Evolutionary conservation across 2,888 invertebrate genomes (phyloP), one percentile per base, ranked within the genome.

Genomic region (Scotopteryx bipunctaria): DNA sequence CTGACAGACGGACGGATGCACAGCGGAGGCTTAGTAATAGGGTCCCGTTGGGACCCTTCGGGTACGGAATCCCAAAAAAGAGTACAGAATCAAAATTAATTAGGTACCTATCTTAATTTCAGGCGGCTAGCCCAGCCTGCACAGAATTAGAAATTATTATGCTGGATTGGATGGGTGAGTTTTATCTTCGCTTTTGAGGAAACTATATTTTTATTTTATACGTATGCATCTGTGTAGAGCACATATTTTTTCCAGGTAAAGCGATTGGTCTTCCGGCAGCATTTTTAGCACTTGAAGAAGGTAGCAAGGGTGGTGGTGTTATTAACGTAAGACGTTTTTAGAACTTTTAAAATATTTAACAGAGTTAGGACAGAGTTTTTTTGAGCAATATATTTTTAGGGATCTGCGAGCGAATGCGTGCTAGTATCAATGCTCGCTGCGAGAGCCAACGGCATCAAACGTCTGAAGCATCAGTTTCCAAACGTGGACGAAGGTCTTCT

Each of bases 111-210:
- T n/a, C 47, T 35, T 62, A 60, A 76, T 92, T 88, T 48, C 90
- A 97, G 97, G 98, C 98, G 11, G 98, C 98, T n/a, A 97, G 97
- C 89, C 98, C 99, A 1, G 98, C 98, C 1, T 98, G 97, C 79
- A 98, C 98, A 29, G 99, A 99, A 88, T 84, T 99, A 67, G 99
- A 99, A 90, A 97, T 97, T 0, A 96, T 99, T 61, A 97, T 98
- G 67, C 86, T 98, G 63, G 98, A 99, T 85, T 99, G 98, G 99
- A 91, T 99, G 77, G 98, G 97, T 93, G 91, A 91, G 91, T 76
- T 52, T 36, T 21, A 11, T 0, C n/a, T 8, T 3, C 3, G 14
- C 21, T 2, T 42, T 2, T 25, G 4, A 27, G 11, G n/a, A n/a
- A n/a, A n/a, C n/a, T n/a, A n/a, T n/a, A n/a, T n/a, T n/a, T n/a